Evolutionary conservation across 2,113 vertebrate genomes (phyloP).

Genomic region (Redunca redunca): DNA sequence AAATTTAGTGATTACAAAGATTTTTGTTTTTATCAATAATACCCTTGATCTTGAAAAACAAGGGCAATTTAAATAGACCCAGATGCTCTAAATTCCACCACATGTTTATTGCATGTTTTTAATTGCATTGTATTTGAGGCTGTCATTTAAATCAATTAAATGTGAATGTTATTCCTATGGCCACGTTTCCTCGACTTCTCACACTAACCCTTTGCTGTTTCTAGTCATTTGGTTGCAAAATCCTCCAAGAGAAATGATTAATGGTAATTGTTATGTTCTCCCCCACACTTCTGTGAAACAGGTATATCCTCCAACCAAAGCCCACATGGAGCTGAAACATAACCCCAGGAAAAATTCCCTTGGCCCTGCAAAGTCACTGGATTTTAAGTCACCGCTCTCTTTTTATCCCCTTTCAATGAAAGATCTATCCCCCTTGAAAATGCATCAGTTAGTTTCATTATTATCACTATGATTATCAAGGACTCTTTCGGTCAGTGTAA

Average conservation of each 20-base stretch:
- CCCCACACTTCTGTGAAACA: background rate
- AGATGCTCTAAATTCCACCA: conserved; percentile 80
- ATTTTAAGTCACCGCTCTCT: background rate
- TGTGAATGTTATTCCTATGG: conserved; percentile 74
- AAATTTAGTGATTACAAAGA: conserved; percentile 82
- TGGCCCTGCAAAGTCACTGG: background rate
- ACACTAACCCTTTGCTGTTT: conserved; percentile 33
- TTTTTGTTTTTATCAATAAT: conserved; percentile 81
- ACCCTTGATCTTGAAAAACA: conserved; percentile 83
- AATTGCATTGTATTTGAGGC: conserved; percentile 75
- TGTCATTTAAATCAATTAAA: conserved; percentile 81
- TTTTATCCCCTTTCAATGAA: background rate
- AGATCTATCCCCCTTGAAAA: background rate
- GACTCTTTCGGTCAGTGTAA: background rate
- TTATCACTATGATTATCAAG: background rate
- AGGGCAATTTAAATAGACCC: conserved; percentile 80
- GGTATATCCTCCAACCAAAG: background rate
- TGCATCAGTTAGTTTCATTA: conserved; percentile 1
- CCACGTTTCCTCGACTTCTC: conserved; percentile 69
- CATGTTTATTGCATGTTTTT: conserved; percentile 78
- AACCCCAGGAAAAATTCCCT: background rate
- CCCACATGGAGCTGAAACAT: background rate
- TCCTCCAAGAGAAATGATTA: background rate
- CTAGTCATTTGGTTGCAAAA: conserved; percentile 15
- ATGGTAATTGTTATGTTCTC: background rate